Conservation (phyloP, 2,888 invertebrate species). For the Kryphioiulus occultus region DNA sequence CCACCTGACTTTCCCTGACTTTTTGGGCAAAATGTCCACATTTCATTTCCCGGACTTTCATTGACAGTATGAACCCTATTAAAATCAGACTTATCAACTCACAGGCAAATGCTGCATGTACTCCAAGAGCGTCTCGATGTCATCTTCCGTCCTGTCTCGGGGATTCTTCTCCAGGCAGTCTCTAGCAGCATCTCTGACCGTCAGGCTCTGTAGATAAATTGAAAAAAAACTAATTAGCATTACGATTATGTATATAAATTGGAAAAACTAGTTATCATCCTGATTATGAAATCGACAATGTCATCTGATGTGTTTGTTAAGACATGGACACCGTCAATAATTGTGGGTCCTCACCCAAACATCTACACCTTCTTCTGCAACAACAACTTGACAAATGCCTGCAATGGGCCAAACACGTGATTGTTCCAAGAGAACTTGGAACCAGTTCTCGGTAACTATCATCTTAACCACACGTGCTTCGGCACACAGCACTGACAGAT, state of each 20-base stretch:
- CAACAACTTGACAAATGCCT: not conserved
- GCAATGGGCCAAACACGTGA: not conserved
- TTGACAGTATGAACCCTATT: too few species aligned
- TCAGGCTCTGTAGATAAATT: constrained; percentile 73
- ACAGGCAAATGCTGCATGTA: constrained; percentile 91
- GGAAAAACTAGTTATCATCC: too few species aligned
- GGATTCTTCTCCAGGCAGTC: constrained; percentile 99
- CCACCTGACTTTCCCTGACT: too few species aligned
- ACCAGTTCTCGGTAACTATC: not conserved
- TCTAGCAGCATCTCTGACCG: constrained; percentile 91
- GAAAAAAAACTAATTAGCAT: not conserved
- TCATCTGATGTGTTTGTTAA: too few species aligned
- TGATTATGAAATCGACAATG: not conserved
- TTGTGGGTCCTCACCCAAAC: not conserved
- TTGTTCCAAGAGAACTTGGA: not conserved
- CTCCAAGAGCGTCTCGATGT: constrained; percentile 93
- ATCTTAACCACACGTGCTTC: not conserved
- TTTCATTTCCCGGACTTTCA: too few species aligned
- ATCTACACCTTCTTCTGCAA: not conserved
- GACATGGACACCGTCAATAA: too few species aligned
- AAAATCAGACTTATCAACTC: not conserved
- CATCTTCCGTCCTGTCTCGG: constrained; percentile 91
- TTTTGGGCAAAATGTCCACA: too few species aligned
- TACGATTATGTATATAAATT: too few species aligned
- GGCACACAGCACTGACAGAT: not conserved